phyloP scores from a whole-genome alignment of 2,888 invertebrate genomes.

The Caenorhabditis sulstoni region DNA sequence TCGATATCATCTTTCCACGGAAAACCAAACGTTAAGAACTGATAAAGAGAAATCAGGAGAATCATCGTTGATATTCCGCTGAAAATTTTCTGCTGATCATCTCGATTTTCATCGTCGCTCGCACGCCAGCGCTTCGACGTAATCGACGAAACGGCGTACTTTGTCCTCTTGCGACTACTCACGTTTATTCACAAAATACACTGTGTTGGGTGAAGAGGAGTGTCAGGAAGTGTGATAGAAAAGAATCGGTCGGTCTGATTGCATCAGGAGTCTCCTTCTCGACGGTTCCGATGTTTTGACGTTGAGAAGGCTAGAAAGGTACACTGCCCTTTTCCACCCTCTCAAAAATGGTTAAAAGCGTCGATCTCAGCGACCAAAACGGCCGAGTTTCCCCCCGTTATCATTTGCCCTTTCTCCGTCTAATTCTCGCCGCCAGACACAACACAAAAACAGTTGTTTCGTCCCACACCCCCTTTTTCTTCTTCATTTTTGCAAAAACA shows the following conservation, averaged over 20 bases:
- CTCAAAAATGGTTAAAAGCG: too few species aligned
- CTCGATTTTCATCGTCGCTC: slow-evolving; percentile 8
- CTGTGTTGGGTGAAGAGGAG: slow-evolving; percentile 1
- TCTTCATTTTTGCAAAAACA: slow-evolving; percentile 7
- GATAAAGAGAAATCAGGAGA: too few species aligned
- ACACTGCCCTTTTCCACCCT: slow-evolving; percentile 23
- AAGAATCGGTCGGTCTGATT: not conserved
- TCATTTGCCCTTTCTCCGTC: not conserved
- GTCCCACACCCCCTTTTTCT: not conserved
- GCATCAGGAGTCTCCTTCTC: too few species aligned
- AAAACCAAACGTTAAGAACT: too few species aligned
- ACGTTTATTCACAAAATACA: slow-evolving; percentile 52
- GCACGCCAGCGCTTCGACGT: not conserved
- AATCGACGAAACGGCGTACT: slow-evolving; percentile 27
- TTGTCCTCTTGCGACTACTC: slow-evolving; percentile 47
- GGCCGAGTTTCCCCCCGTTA: not conserved
- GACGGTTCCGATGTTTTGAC: too few species aligned
- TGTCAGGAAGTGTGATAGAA: slow-evolving; percentile 29
- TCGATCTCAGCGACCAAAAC: too few species aligned
- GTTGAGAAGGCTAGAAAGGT: slow-evolving; percentile 39
- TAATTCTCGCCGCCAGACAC: too few species aligned
- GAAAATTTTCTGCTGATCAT: not conserved
- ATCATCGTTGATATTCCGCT: not conserved
- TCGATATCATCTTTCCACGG: too few species aligned
- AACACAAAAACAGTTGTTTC: not conserved